phyloP scores from a whole-genome alignment of 2,888 invertebrate species.

The Galerucella pusilla region DNA sequence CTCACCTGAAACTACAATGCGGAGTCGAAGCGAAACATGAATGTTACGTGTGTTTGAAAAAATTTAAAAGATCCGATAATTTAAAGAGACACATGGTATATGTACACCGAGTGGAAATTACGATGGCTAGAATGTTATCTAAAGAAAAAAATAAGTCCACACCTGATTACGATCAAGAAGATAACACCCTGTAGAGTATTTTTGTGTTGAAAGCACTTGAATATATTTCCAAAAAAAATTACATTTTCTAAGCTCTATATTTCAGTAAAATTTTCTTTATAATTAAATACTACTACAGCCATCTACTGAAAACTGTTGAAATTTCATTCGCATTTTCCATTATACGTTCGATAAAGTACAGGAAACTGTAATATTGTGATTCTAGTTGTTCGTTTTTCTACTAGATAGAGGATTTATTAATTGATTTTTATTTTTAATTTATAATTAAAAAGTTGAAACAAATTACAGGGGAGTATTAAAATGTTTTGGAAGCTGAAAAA shows the following conservation, averaged over 20 bases:
- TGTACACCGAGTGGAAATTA: slow-evolving; percentile 20
- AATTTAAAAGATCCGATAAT: slow-evolving; percentile 39
- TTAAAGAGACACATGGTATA: slow-evolving; percentile 33
- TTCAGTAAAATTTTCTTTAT: too few species aligned
- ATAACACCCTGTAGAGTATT: background rate
- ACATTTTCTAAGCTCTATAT: background rate
- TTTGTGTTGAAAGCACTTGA: too few species aligned
- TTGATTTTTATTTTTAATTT: too few species aligned
- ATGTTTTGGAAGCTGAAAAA: too few species aligned
- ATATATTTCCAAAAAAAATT: background rate
- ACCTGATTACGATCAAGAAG: background rate
- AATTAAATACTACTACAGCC: background rate
- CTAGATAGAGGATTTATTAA: too few species aligned
- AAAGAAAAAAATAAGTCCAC: background rate
- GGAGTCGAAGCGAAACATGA: slow-evolving; percentile 44
- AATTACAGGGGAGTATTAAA: too few species aligned
- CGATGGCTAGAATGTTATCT: background rate
- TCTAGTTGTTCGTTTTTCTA: background rate
- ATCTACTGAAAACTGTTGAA: background rate
- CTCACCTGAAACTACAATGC: slow-evolving; percentile 52
- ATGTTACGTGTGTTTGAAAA: slow-evolving; percentile 43
- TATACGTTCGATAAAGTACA: background rate
- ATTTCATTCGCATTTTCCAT: background rate
- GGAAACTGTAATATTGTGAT: background rate
- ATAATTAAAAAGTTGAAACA: too few species aligned